Percentiles rank a stretch among this genome's conserved stretches.
Conservation (phyloP, 2,797 vertebrate genomes). For the Moxostoma hubbsi region DNA sequence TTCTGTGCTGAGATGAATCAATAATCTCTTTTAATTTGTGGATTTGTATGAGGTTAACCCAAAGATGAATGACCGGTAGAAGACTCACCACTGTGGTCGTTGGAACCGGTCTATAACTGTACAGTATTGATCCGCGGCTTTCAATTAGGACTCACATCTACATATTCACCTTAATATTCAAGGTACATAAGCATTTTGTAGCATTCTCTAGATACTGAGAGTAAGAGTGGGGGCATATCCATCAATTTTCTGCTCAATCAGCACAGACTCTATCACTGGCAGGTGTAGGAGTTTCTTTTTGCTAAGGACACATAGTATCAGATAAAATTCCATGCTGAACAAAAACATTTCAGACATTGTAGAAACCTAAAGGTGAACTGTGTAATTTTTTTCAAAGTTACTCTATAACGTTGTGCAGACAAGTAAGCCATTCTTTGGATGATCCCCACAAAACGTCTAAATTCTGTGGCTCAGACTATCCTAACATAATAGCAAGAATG, state of each 20-base stretch:
- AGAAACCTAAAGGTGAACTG: background rate
- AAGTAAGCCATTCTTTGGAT: too few species aligned
- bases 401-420: too few species aligned
- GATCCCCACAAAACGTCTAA: too few species aligned
- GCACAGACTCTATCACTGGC: constrained; percentile 51
- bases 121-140: constrained; percentile 52
- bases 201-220: constrained; percentile 50
- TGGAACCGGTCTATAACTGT: constrained; percentile 37
- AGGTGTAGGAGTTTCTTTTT: constrained; percentile 8
- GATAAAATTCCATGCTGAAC: background rate
- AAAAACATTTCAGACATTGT: background rate
- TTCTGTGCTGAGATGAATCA: constrained; percentile 60
- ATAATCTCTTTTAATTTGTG: constrained; percentile 69
- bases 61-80: constrained; percentile 49
- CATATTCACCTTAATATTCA: constrained; percentile 61
- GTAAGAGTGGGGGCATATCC: constrained; percentile 40
- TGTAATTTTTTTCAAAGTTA: too few species aligned
- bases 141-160: constrained; percentile 56
- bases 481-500: too few species aligned
- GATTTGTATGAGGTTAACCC: constrained; percentile 62
- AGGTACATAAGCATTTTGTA: constrained; percentile 54
- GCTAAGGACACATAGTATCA: background rate
- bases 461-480: too few species aligned
- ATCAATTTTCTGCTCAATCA: constrained; percentile 56
- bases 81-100: constrained; percentile 10